A percentile compares a stretch with the other conserved stretches of the same genome.
These are phyloP conservation scores for Mylabris sibirica DNA, from an alignment of 2,888 invertebrate species.

Conservation along the genomic window DNA sequence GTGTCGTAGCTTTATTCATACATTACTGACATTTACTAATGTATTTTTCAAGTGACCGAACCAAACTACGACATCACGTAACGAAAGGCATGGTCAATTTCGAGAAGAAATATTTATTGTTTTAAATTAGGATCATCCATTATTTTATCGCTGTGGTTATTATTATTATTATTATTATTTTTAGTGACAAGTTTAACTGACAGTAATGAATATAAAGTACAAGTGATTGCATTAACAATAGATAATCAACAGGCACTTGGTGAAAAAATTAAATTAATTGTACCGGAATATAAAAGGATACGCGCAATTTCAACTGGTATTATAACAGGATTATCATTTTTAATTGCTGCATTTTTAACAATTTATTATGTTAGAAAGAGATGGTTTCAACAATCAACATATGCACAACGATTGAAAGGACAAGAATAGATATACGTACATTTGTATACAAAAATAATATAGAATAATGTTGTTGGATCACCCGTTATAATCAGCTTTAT, in stretches of 20 bases:
- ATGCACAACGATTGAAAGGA: constrained; percentile 23
- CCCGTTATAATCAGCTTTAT: not conserved
- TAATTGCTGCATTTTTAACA: constrained; percentile 70
- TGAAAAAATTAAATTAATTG: constrained; percentile 69
- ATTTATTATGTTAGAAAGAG: constrained; percentile 66
- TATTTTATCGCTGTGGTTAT: not conserved
- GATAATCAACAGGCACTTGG: constrained; percentile 70
- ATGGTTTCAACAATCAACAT: constrained; percentile 50
- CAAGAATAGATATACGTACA: constrained; percentile 1
- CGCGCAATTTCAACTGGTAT: constrained; percentile 76
- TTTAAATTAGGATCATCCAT: not conserved
- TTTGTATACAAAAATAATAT: not conserved
- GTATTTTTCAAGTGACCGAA: too few relatives aligned
- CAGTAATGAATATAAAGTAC: constrained; percentile 76
- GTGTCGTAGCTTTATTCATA: too few relatives aligned
- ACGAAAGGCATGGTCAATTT: too few relatives aligned
- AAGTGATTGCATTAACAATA: constrained; percentile 72
- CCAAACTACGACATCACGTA: too few relatives aligned
- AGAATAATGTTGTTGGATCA: not conserved
- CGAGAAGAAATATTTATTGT: too few relatives aligned
- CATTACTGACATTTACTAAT: too few relatives aligned
- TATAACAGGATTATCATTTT: constrained; percentile 73
- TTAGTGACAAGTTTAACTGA: constrained; percentile 75
- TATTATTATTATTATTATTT: constrained; percentile 39
- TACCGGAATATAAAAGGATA: constrained; percentile 76